Evolutionary conservation across 2,888 invertebrate genomes (phyloP).

Genomic region (Chrysotoxum bicinctum): DNA sequence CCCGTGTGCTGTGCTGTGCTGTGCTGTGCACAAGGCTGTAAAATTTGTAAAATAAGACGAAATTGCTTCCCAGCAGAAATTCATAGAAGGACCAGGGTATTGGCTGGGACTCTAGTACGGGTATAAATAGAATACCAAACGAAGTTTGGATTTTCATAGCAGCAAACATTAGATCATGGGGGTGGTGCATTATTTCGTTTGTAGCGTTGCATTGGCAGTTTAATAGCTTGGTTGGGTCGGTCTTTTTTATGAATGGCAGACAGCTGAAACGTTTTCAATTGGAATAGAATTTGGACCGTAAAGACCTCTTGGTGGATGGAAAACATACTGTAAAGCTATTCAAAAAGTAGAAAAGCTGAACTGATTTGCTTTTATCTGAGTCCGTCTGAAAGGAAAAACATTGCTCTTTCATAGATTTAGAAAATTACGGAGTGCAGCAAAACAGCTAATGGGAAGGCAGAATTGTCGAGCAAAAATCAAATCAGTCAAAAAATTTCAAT

Average conservation of each 20-base stretch:
- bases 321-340: background rate
- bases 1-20: constrained; percentile 6
- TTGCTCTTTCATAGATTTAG: background rate
- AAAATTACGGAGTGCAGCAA: background rate
- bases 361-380: background rate
- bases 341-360: background rate
- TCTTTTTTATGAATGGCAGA: background rate
- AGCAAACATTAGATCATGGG: background rate
- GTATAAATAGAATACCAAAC: background rate
- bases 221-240: background rate
- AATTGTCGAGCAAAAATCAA: too few species aligned
- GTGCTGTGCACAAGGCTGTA: constrained; percentile 11
- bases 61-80: background rate
- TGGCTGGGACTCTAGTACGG: background rate
- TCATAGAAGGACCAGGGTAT: background rate
- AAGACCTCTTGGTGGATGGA: background rate
- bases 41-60: constrained; percentile 35
- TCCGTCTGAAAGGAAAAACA: background rate
- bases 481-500: too few species aligned
- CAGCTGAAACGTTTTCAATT: background rate
- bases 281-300: background rate
- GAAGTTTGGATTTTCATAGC: background rate
- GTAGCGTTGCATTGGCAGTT: background rate
- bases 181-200: background rate
- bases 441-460: too few species aligned